Percentiles rank a stretch among this genome's conserved stretches.
Evolutionary conservation across 2,888 invertebrate species (phyloP).

Genomic region (Idaea straminata): DNA sequence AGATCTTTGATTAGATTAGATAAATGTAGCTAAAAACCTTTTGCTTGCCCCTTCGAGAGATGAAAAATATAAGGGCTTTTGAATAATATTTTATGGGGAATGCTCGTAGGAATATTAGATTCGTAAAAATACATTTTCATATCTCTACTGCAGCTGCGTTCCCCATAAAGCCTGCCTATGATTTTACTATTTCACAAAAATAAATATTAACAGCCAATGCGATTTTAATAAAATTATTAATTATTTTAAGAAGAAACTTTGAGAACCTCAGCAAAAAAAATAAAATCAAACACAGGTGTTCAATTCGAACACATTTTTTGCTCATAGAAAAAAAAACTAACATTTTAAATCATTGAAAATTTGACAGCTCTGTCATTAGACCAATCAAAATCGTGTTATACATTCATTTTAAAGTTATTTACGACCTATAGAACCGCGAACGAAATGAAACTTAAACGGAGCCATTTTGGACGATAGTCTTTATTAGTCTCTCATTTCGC

Average conservation of each 20-base stretch:
- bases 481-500: not conserved
- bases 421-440: slow-evolving; percentile 16
- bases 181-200: too few relatives aligned
- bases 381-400: slow-evolving; percentile 34
- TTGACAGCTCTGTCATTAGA: slow-evolving; percentile 35
- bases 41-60: too few relatives aligned
- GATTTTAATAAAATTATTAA: not conserved
- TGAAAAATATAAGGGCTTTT: too few relatives aligned
- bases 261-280: slow-evolving; percentile 20
- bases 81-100: too few relatives aligned
- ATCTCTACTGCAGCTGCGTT: too few relatives aligned
- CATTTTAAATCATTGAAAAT: slow-evolving; percentile 34
- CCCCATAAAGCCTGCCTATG: too few relatives aligned
- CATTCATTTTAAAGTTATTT: slow-evolving; percentile 22
- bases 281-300: slow-evolving; percentile 31
- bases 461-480: not conserved
- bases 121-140: too few relatives aligned
- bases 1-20: too few relatives aligned
- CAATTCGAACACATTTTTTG: slow-evolving; percentile 20
- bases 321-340: slow-evolving; percentile 21
- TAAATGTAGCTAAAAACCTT: too few relatives aligned
- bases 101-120: too few relatives aligned
- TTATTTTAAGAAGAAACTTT: slow-evolving; percentile 17
- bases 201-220: not conserved
- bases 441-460: not conserved